Evolutionary conservation across 2,888 invertebrate species (phyloP), one percentile per base, ranked within the genome.

Genomic region (Mylabris sibirica): DNA sequence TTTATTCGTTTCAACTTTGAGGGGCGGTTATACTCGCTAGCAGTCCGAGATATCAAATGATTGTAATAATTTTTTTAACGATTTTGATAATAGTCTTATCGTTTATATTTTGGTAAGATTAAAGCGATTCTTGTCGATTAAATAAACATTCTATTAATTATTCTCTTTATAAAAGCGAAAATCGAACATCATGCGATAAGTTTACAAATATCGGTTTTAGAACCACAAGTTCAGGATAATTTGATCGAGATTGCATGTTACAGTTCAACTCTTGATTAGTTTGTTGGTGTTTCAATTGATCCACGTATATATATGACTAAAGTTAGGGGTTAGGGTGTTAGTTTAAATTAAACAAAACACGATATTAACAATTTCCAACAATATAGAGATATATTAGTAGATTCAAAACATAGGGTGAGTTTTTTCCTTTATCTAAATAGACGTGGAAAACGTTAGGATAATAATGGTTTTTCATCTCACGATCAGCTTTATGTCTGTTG

Each of bases 221-320:
- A 49, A 49, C 49, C 20, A 49, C 49, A 49, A 49, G 49, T 49
- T 22, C 11, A 8, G 49, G 49, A 49, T 49, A 49, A 49, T 49
- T 49, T 49, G 49, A 49, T 49, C 49, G 49, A 49, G 49, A 49
- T 49, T 49, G 20, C 20, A 49, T 49, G 49, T 49, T 49, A 20
- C 49, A 49, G 49, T 49, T 49, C 49, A 9, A 20, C 49, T 49
- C 49, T 49, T 49, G 49, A 49, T 49, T 49, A 49, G 49, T 49
- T 49, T 49, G 49, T 49, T 49, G 20, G 20, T 49, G 49, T 49
- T 49, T 49, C 11, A 20, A 20, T 8, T 20, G 49, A 49, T 49
- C 11, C 9, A 17, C n/a, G n/a, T 8, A 30, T 30, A 8, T 30
- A 30, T 30, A 30, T 30, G 30, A 8, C 30, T 4, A 30, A 30